Evolutionary conservation across 2,113 vertebrate genomes (phyloP).

Genomic region (Scomber colias): DNA sequence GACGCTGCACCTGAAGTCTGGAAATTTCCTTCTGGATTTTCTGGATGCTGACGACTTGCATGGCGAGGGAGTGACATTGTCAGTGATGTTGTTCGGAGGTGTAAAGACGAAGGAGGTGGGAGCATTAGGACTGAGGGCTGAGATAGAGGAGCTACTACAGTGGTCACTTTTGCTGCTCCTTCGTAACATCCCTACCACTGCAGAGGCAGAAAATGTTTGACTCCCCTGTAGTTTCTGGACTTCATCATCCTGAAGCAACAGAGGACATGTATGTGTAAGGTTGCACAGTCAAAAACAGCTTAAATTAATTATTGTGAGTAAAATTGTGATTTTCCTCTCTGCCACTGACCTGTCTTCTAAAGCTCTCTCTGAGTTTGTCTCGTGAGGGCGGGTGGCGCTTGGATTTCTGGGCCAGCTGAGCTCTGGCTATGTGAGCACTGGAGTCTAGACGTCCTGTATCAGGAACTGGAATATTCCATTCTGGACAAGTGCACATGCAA

Average conservation of each 20-base stretch:
- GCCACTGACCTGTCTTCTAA: constrained; percentile 71
- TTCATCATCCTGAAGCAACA: constrained; percentile 75
- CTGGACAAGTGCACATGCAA: constrained; percentile 39
- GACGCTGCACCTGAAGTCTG: constrained; percentile 87
- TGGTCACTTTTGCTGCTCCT: constrained; percentile 77
- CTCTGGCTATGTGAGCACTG: constrained; percentile 91
- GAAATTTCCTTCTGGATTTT: constrained; percentile 90
- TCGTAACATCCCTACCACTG: constrained; percentile 55
- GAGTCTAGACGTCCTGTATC: constrained; percentile 89
- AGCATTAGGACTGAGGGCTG: constrained; percentile 76
- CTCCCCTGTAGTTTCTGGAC: constrained; percentile 69
- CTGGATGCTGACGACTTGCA: constrained; percentile 84
- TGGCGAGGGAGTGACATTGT: constrained; percentile 41
- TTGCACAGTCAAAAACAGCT: not conserved
- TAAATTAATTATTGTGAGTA: not conserved
- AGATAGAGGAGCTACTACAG: constrained; percentile 82
- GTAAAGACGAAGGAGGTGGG: constrained; percentile 78
- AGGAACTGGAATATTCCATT: constrained; percentile 82
- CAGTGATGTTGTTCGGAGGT: constrained; percentile 78
- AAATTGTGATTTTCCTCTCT: fast-evolving
- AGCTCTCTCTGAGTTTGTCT: constrained; percentile 89
- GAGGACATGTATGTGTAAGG: not conserved
- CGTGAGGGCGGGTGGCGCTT: constrained; percentile 91
- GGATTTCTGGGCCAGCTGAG: constrained; percentile 91
- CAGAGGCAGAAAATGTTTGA: constrained; percentile 44